phyloP scores from a whole-genome alignment of 2,797 vertebrate genomes.

The Cebuella pygmaea region DNA sequence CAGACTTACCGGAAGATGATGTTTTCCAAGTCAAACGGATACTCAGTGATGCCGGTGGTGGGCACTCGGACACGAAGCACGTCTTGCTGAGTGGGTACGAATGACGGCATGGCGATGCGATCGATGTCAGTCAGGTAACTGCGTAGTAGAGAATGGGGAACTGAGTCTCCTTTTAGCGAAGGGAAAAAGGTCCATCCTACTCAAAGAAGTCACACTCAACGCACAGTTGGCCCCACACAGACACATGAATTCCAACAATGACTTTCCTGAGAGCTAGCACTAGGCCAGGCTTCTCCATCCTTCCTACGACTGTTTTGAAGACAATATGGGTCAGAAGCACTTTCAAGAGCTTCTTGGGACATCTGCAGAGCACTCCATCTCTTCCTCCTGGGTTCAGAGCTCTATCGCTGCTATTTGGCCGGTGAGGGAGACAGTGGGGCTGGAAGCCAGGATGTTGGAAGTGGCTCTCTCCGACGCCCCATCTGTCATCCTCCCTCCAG shows the following conservation, averaged over 20 bases:
- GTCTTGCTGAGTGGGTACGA: constrained; percentile 91
- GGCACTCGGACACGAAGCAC: constrained; percentile 91
- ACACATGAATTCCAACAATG: background rate
- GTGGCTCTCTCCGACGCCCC: background rate
- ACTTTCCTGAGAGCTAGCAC: background rate
- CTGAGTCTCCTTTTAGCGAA: background rate
- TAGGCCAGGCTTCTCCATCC: background rate
- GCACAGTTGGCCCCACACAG: background rate
- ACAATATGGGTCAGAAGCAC: background rate
- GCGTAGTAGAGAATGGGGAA: constrained; percentile 32
- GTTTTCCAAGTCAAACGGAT: constrained; percentile 94
- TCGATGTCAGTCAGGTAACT: constrained; percentile 92
- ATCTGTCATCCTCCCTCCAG: background rate
- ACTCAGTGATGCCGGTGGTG: constrained; percentile 92
- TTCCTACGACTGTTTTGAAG: background rate
- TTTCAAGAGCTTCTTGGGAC: background rate
- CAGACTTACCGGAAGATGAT: constrained; percentile 91
- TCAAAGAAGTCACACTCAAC: background rate
- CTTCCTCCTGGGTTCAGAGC: background rate
- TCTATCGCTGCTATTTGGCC: background rate
- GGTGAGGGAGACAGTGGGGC: background rate
- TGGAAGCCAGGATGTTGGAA: background rate
- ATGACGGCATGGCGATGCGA: constrained; percentile 86
- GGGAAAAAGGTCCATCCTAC: background rate
- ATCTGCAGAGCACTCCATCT: too few relatives aligned